Conservation (phyloP, 2,113 vertebrate genomes). For the Andinoacara biseriatus region DNA sequence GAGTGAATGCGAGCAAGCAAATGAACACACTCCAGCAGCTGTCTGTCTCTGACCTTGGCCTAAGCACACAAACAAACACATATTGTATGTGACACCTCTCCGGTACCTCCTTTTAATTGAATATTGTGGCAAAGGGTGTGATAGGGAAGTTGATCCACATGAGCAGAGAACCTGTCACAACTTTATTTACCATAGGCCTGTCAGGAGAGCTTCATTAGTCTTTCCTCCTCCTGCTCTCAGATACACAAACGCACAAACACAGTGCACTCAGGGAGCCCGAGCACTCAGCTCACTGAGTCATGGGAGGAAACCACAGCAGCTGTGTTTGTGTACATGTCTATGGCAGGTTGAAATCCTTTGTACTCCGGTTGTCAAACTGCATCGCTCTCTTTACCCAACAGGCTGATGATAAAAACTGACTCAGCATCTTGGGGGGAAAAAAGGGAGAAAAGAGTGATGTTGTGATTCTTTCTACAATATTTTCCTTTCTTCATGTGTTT, state of each 20-base stretch:
- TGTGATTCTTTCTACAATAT: conserved; percentile 34
- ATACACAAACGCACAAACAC: conserved; percentile 22
- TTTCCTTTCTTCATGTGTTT: conserved; percentile 39
- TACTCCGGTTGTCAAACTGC: conserved; percentile 51
- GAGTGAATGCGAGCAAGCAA: conserved; percentile 16
- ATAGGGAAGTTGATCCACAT: conserved; percentile 24
- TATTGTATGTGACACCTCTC: not conserved
- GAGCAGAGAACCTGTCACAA: conserved; percentile 38
- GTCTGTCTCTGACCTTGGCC: conserved; percentile 50
- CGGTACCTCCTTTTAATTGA: conserved; percentile 38
- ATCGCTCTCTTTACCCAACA: conserved; percentile 28
- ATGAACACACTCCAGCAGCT: conserved; percentile 19
- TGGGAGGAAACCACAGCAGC: conserved; percentile 29
- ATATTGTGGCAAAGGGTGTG: conserved; percentile 2
- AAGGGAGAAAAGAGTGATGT: conserved; percentile 5
- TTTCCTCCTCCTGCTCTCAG: conserved; percentile 1
- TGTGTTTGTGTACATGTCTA: conserved; percentile 58
- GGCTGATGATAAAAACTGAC: conserved; percentile 54
- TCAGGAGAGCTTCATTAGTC: conserved; percentile 28
- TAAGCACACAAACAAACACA: conserved; percentile 31
- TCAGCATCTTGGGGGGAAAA: conserved; percentile 27
- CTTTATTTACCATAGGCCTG: conserved; percentile 52
- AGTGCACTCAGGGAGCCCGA: not conserved
- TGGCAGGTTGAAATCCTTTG: conserved; percentile 53
- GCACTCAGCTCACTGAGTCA: conserved; percentile 9